Percentiles rank a stretch among this genome's conserved stretches.
phyloP scores from a whole-genome alignment of 2,888 invertebrate species.

The Muschampia plurimacula region DNA sequence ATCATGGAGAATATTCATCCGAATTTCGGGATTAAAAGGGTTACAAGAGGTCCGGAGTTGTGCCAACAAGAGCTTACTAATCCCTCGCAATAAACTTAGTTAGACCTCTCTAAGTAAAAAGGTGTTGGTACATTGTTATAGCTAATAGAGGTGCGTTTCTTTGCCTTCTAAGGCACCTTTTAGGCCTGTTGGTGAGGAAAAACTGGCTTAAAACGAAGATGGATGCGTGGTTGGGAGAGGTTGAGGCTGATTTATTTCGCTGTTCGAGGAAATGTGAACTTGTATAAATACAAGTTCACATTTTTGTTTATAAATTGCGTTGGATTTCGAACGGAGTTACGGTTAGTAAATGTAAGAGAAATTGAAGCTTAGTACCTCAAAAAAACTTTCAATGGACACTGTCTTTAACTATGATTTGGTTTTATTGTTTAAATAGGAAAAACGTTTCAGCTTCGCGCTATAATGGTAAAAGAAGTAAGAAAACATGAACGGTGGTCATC shows the following conservation, averaged over 20 bases:
- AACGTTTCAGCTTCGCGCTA: not conserved
- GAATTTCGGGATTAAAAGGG: slow-evolving; percentile 35
- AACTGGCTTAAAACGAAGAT: slow-evolving; percentile 31
- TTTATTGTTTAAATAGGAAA: no score
- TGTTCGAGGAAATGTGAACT: slow-evolving; percentile 19
- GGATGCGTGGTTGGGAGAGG: slow-evolving; percentile 18
- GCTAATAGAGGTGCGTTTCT: slow-evolving; percentile 31
- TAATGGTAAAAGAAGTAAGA: not conserved
- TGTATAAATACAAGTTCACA: slow-evolving; percentile 9
- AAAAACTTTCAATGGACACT: not conserved
- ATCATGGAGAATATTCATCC: slow-evolving; percentile 20
- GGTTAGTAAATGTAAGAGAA: not conserved
- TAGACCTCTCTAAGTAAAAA: slow-evolving; percentile 31
- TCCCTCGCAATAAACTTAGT: slow-evolving; percentile 33
- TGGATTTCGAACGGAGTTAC: not conserved
- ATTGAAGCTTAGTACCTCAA: not conserved
- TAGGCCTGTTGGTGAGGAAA: slow-evolving; percentile 28
- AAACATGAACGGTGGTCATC: no score
- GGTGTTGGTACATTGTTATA: slow-evolving; percentile 35
- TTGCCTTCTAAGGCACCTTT: slow-evolving; percentile 27
- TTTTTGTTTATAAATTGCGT: slow-evolving; percentile 14
- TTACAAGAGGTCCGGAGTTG: slow-evolving; percentile 24
- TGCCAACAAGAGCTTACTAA: slow-evolving; percentile 24
- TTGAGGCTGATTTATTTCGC: slow-evolving; percentile 19
- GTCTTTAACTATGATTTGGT: not conserved